Percentiles rank a stretch among this genome's conserved stretches.
phyloP scores from a whole-genome alignment of 2,113 vertebrate genomes.

The Aplodontia rufa region DNA sequence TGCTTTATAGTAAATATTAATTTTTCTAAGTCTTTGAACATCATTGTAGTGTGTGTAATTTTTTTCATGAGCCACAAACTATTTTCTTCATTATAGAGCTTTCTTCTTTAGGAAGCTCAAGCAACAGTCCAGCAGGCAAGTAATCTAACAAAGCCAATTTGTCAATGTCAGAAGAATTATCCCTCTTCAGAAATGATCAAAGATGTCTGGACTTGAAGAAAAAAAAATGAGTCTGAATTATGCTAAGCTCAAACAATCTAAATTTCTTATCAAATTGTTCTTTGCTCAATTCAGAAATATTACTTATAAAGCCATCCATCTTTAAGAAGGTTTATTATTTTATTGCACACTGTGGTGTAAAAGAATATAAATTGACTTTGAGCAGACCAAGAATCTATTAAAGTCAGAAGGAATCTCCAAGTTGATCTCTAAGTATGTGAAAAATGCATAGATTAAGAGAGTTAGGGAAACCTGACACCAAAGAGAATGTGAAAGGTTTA shows the following conservation, averaged over 20 bases:
- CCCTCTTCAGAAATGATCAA: slow-evolving; percentile 44
- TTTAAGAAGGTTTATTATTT: slow-evolving; percentile 44
- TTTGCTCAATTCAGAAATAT: slow-evolving; percentile 40
- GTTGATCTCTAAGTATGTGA: not conserved
- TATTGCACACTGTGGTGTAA: not conserved
- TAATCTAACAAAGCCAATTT: slow-evolving; percentile 51
- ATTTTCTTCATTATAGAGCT: slow-evolving; percentile 28
- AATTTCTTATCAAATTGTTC: slow-evolving; percentile 50
- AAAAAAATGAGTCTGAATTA: slow-evolving; percentile 47
- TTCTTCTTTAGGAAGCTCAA: slow-evolving; percentile 41
- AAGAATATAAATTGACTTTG: slow-evolving; percentile 32
- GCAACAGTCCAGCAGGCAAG: not conserved
- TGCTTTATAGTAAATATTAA: not conserved
- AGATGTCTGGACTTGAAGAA: not conserved
- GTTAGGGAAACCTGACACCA: not conserved
- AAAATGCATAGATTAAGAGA: slow-evolving; percentile 27
- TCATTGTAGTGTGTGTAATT: not conserved
- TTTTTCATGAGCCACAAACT: not conserved
- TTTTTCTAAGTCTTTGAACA: not conserved
- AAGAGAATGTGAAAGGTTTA: not conserved
- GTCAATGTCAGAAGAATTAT: slow-evolving; percentile 49
- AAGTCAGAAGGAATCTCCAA: not conserved
- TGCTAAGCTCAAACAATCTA: not conserved
- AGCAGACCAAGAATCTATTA: not conserved
- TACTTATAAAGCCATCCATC: slow-evolving; percentile 6